A percentile compares a stretch with the other conserved stretches of the same genome.
These are phyloP conservation scores for Pyrocoelia pectoralis DNA, from an alignment of 2,888 invertebrate genomes.

Conservation along the genomic window DNA sequence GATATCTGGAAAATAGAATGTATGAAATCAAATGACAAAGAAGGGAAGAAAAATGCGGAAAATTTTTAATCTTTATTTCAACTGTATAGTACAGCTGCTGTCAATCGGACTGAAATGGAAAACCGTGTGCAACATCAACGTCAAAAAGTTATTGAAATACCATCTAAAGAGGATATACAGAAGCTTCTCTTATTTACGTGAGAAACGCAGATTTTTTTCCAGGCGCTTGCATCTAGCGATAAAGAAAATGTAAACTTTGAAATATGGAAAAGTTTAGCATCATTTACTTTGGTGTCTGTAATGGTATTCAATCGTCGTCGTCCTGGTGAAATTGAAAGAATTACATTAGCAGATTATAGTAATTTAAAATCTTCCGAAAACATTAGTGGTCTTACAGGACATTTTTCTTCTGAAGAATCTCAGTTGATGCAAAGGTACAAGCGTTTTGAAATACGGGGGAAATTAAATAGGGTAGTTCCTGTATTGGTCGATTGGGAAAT, in stretches of 20 bases:
- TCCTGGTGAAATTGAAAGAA: slow-evolving; percentile 8
- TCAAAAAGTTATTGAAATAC: slow-evolving; percentile 4
- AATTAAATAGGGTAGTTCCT: background rate
- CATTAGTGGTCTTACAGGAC: too few relatives aligned
- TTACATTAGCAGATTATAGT: background rate
- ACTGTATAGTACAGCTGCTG: background rate
- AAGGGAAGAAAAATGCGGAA: background rate
- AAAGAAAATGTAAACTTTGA: background rate
- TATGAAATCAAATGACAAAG: background rate
- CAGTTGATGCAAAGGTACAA: background rate
- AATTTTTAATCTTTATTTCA: background rate
- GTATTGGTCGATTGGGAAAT: background rate
- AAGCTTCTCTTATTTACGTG: background rate
- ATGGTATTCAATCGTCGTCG: slow-evolving; percentile 2
- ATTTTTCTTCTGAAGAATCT: background rate
- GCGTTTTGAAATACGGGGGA: slow-evolving; percentile 6
- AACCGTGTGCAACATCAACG: slow-evolving; percentile 8
- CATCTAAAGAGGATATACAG: background rate
- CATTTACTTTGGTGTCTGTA: background rate
- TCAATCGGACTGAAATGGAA: slow-evolving; percentile 1
- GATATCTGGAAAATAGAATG: slow-evolving; percentile 6
- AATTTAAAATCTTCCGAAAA: background rate
- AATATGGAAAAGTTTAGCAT: background rate
- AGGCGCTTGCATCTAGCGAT: background rate
- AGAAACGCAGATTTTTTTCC: background rate